phyloP scores from a whole-genome alignment of 1,140 invertebrate species.

The Lerema accius region DNA sequence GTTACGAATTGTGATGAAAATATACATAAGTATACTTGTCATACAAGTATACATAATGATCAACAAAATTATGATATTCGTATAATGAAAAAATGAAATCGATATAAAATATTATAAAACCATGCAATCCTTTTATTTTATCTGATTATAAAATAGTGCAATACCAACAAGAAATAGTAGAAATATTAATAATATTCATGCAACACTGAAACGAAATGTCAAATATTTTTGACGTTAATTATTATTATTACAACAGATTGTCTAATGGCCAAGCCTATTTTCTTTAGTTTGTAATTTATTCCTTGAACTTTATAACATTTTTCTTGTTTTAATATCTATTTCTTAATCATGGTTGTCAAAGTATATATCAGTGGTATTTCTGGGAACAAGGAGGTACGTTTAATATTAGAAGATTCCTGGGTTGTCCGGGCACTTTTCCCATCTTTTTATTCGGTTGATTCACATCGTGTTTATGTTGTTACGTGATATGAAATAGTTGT shows the following conservation, averaged over 20 bases:
- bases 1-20: no score
- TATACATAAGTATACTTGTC: no score
- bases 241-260: slow-evolving; percentile 69
- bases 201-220: slow-evolving; percentile 42
- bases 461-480: slow-evolving; percentile 66
- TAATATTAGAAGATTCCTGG: slow-evolving; percentile 70
- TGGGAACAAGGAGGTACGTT: slow-evolving; percentile 93
- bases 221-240: slow-evolving; percentile 42
- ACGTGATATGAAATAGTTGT: slow-evolving; percentile 63
- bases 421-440: slow-evolving; percentile 60
- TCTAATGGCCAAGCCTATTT: slow-evolving; percentile 80
- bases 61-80: no score
- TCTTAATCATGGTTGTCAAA: slow-evolving; percentile 91
- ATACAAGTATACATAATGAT: no score
- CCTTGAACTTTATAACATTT: slow-evolving; percentile 46
- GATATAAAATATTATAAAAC: no score
- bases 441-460: slow-evolving; percentile 63
- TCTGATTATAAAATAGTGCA: no score
- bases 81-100: no score
- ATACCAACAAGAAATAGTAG: slow-evolving; percentile 24
- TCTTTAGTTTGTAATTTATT: slow-evolving; percentile 61
- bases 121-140: no score
- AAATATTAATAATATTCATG: slow-evolving; percentile 17
- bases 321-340: slow-evolving; percentile 41
- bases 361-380: slow-evolving; percentile 95